Evolutionary conservation across 2,113 vertebrate species (phyloP).

Genomic region (Catharus minimus): DNA sequence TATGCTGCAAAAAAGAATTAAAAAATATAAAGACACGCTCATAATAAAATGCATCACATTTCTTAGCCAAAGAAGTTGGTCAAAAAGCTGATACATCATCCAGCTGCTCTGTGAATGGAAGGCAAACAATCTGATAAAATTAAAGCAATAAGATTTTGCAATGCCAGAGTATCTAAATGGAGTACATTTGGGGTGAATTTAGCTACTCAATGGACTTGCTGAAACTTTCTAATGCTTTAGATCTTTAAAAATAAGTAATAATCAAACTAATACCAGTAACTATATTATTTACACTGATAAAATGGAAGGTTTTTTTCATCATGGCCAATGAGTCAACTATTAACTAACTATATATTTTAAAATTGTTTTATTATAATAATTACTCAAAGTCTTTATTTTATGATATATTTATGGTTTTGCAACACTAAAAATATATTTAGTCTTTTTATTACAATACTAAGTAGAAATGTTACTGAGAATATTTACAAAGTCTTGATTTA

Average conservation of each 20-base stretch:
- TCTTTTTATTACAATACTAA: background rate
- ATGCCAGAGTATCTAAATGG: background rate
- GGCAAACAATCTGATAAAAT: background rate
- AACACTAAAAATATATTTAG: background rate
- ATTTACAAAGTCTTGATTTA: background rate
- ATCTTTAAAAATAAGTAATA: background rate
- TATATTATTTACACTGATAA: background rate
- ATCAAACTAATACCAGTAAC: background rate
- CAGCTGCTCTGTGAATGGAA: background rate
- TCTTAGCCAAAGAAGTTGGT: background rate
- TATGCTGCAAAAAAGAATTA: slow-evolving; percentile 76
- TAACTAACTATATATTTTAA: background rate
- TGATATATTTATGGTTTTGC: background rate
- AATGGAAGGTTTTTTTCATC: background rate
- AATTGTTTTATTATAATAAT: background rate
- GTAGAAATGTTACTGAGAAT: background rate
- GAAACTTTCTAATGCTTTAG: background rate
- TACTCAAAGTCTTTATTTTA: background rate
- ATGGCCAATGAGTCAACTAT: background rate
- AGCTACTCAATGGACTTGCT: background rate
- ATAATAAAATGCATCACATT: background rate
- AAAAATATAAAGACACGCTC: background rate
- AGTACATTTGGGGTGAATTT: background rate
- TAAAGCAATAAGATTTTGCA: background rate
- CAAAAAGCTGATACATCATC: background rate